Conservation (phyloP, 2,888 invertebrate genomes). For the Acanthopleura granulata region DNA sequence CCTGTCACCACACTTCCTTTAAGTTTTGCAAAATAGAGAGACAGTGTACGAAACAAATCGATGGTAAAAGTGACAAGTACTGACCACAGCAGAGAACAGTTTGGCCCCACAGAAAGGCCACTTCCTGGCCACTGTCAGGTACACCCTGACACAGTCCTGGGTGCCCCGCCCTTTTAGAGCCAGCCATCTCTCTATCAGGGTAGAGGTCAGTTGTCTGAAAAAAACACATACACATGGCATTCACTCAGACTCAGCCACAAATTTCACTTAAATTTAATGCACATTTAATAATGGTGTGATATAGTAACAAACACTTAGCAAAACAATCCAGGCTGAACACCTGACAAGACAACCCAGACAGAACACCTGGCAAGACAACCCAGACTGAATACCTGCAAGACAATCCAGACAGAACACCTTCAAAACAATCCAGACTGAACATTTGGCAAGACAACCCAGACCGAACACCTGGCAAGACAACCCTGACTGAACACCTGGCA, state of each 20-base stretch:
- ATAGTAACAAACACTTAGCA: background rate
- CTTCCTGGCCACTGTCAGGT: conserved; percentile 93
- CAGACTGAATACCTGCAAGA: too few relatives aligned
- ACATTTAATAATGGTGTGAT: background rate
- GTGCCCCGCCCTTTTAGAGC: conserved; percentile 87
- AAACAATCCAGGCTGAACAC: too few relatives aligned
- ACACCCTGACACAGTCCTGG: conserved; percentile 92
- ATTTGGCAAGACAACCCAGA: too few relatives aligned
- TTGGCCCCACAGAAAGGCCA: conserved; percentile 97
- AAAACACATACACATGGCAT: background rate
- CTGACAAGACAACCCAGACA: too few relatives aligned
- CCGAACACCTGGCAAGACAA: too few relatives aligned
- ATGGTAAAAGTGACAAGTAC: background rate
- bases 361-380: too few relatives aligned
- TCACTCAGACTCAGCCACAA: too few relatives aligned
- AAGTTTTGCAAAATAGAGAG: too few relatives aligned
- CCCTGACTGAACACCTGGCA: too few relatives aligned
- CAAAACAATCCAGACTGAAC: too few relatives aligned
- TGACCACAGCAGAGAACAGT: conserved; percentile 88
- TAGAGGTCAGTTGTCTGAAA: conserved; percentile 81
- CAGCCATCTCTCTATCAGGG: conserved; percentile 87
- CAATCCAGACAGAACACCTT: too few relatives aligned
- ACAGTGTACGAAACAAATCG: background rate
- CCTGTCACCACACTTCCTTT: too few relatives aligned
- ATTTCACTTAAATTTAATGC: background rate